These are phyloP conservation scores for Ranitomeya variabilis DNA, from an alignment of 2,113 vertebrate species.

Conservation along the genomic window DNA sequence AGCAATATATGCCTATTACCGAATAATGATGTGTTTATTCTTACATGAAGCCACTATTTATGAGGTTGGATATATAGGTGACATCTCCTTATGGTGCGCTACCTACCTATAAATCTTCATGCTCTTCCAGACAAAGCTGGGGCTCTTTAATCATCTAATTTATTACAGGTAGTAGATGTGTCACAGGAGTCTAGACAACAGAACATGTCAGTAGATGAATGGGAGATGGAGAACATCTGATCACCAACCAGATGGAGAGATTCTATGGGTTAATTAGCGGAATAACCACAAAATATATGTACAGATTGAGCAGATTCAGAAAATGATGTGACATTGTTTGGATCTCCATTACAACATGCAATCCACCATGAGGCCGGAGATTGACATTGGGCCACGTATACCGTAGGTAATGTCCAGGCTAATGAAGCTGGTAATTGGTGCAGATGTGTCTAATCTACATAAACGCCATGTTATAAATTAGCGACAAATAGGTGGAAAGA, in stretches of 20 bases:
- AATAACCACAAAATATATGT: background rate
- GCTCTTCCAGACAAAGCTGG: background rate
- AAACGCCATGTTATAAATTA: too few relatives aligned
- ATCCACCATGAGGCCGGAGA: too few relatives aligned
- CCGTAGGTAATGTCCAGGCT: too few relatives aligned
- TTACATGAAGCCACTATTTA: background rate
- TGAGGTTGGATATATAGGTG: background rate
- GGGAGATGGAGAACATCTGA: background rate
- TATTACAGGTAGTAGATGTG: background rate
- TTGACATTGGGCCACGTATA: too few relatives aligned
- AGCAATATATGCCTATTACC: background rate
- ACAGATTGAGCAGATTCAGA: too few relatives aligned
- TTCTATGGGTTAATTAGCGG: background rate
- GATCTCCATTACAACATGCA: too few relatives aligned
- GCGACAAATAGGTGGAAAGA: too few relatives aligned
- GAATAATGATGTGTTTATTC: constrained; percentile 13
- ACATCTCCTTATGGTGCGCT: background rate
- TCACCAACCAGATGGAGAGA: background rate
- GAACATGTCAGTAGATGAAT: background rate
- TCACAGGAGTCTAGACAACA: background rate
- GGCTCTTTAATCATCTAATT: background rate
- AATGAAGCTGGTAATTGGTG: too few relatives aligned
- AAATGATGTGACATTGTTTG: too few relatives aligned
- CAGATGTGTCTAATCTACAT: too few relatives aligned
- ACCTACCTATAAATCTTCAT: background rate